A percentile compares a stretch with the other conserved stretches of the same genome.
These are phyloP conservation scores for Tauraco hartlaubi DNA, from an alignment of 2,797 vertebrate genomes.

Conservation along the genomic window DNA sequence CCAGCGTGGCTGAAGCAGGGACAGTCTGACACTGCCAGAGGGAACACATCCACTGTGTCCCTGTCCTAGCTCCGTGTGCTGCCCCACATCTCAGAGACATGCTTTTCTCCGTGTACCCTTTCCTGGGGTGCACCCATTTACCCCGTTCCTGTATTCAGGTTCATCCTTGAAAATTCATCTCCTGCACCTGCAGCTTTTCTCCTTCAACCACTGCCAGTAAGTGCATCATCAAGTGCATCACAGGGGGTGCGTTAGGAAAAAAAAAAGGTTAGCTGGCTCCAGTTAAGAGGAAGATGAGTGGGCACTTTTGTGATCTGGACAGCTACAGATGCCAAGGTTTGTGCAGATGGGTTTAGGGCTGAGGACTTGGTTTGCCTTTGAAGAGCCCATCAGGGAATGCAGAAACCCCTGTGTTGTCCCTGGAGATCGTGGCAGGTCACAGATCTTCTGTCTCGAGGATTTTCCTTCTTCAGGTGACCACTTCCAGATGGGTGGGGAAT, in stretches of 20 bases:
- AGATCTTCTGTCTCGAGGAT: neutral
- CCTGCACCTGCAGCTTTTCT: neutral
- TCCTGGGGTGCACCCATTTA: neutral
- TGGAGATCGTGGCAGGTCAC: neutral
- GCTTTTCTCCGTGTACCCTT: neutral
- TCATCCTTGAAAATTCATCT: neutral
- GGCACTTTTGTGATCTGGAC: neutral
- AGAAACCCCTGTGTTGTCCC: neutral
- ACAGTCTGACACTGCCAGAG: neutral
- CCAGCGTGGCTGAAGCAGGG: neutral
- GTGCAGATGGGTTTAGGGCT: neutral
- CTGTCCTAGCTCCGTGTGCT: neutral
- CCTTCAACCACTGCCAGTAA: neutral
- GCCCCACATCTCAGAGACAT: neutral
- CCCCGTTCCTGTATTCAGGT: neutral
- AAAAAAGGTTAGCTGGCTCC: neutral
- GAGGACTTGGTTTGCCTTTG: neutral
- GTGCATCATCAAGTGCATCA: neutral
- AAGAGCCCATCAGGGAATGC: neutral
- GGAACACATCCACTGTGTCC: neutral
- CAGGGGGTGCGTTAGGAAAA: neutral
- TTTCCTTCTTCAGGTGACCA: no score
- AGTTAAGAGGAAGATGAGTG: neutral
- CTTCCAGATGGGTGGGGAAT: no score
- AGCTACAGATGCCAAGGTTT: neutral